Base-by-base conservation (phyloP, 2,888 invertebrate genomes). In the Agriotes lineatus region DNA sequence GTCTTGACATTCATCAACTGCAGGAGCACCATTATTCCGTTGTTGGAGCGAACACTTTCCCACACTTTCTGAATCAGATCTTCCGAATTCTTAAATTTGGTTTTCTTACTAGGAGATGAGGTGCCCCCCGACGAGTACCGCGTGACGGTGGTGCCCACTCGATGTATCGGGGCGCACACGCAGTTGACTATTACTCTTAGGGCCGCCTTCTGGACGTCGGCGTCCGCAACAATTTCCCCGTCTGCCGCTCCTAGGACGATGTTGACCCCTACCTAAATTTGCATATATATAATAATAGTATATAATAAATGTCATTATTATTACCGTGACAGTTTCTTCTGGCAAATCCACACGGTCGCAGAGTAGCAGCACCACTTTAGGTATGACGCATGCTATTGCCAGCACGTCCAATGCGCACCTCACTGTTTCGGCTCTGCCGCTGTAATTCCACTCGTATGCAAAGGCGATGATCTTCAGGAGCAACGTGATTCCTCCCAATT, bases 11-110 rank as follows among this genome's bases (percentile, higher is more conserved):
- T 92, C 91, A 99, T 92, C 70, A 97, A 86, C 60, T 95, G 93
- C 10, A 97, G 85, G 42, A 98, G 86, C 52, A 96, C 96, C 93
- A 99, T 97, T 63, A 99, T 97, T 1, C 98, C 99, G 82, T 98
- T 98, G 82, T 96, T 97, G 0, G 93, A 91, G 70, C 98, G 87
- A 0, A 97, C 93, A 75, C 94, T 94, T 82, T 96, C 96, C 98
- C 99, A 99, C 50, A 99, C 92, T 80, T 93, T 94, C 81, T 93
- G 92, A 71, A 97, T 91, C 1, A 97, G 88, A 73, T 97, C 97
- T 80, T 96, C 96, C 54, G 92, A 90, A 70, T 87, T 90, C 83
- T 86, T 92, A 80, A 84, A 86, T 84, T 69, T 90, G 86, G 0
- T 88, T 87, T 80, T 91, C 89, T 85, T 91, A 88, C 80, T 89